Conservation (phyloP, 2,797 vertebrate species). For the Schizopygopsis malacanthus region DNA sequence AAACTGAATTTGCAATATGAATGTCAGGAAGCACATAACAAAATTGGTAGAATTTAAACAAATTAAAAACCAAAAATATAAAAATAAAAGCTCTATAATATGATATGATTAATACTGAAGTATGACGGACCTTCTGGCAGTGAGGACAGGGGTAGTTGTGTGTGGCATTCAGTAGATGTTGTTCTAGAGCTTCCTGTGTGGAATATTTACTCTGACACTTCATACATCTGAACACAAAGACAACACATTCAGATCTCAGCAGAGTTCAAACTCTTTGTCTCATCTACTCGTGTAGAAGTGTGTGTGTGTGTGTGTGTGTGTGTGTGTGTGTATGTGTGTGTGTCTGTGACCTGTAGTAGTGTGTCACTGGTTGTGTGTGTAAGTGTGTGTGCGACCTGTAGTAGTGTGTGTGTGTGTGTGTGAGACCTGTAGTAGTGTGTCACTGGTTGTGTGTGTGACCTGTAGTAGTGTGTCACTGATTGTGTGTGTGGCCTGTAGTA, state of each 20-base stretch:
- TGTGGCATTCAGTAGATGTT: slow-evolving; percentile 92
- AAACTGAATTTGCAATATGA: too few relatives aligned
- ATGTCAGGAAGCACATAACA: too few relatives aligned
- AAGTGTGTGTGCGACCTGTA: too few relatives aligned
- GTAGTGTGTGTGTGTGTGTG: too few relatives aligned
- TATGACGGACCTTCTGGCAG: slow-evolving; percentile 88
- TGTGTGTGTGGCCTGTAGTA: neutral
- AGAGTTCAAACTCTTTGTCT: neutral
- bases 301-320: too few relatives aligned
- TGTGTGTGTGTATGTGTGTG: too few relatives aligned
- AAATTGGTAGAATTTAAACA: neutral
- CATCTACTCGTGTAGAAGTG: too few relatives aligned
- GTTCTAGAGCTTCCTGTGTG: slow-evolving; percentile 93
- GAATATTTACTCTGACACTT: slow-evolving; percentile 98
- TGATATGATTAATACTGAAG: neutral
- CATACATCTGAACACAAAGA: slow-evolving; percentile 81
- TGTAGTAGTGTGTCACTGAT: neutral
- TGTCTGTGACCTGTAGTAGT: too few relatives aligned
- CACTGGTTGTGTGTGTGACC: neutral
- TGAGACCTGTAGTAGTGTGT: neutral
- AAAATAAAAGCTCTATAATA: neutral
- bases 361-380: too few relatives aligned
- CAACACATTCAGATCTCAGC: neutral
- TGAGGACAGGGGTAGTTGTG: slow-evolving; percentile 97
- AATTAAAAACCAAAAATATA: neutral